phyloP scores from a whole-genome alignment of 2,888 invertebrate species.

The Ichneumoninae sp. region DNA sequence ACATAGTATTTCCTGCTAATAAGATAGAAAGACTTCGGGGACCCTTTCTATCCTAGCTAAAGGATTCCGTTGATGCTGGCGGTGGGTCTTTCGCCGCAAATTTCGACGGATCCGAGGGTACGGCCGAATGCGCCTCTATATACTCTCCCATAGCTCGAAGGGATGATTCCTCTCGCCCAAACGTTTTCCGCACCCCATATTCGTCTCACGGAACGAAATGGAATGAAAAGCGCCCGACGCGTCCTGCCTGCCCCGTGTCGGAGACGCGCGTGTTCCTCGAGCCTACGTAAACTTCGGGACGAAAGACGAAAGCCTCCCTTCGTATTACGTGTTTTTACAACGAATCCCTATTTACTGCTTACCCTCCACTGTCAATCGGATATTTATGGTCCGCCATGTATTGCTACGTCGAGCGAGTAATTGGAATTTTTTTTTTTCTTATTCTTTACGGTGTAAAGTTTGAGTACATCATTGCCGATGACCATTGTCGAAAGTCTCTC shows the following conservation, averaged over 20 bases:
- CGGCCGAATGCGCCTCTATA: conserved; percentile 32
- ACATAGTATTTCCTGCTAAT: not conserved
- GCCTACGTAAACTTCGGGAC: conserved; percentile 48
- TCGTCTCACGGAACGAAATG: conserved; percentile 54
- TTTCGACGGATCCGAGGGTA: conserved; percentile 47
- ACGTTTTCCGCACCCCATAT: conserved; percentile 37
- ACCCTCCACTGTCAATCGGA: conserved; percentile 78
- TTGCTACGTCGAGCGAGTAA: conserved; percentile 82
- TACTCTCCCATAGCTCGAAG: conserved; percentile 23
- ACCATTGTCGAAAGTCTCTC: conserved; percentile 21
- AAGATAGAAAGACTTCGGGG: not conserved
- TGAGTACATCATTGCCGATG: conserved; percentile 26
- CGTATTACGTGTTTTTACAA: conserved; percentile 81
- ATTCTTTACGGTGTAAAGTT: conserved; percentile 69
- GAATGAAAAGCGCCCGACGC: conserved; percentile 58
- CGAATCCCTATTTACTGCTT: conserved; percentile 81
- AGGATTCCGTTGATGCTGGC: conserved; percentile 44
- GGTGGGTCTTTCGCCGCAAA: conserved; percentile 51
- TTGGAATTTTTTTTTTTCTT: conserved; percentile 80
- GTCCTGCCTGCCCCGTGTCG: not conserved
- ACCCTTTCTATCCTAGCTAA: conserved; percentile 20
- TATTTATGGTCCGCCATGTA: conserved; percentile 82
- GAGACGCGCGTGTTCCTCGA: conserved; percentile 40
- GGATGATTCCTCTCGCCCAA: conserved; percentile 54
- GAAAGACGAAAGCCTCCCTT: conserved; percentile 65